Conservation (phyloP, 1,140 invertebrate species). For the Coptotermes formosanus region DNA sequence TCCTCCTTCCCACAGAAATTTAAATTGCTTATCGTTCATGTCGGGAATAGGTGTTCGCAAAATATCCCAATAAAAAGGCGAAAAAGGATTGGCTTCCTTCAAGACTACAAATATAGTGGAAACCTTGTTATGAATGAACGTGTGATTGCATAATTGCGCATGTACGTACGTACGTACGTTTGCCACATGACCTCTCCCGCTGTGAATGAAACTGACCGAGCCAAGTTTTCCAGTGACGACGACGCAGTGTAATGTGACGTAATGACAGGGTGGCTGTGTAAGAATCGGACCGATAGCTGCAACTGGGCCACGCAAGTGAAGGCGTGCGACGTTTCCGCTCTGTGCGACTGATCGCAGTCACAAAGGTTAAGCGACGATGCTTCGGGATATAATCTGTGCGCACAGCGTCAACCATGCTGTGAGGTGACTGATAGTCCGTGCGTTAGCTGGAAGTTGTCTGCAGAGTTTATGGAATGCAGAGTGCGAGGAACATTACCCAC, state of each 20-base stretch:
- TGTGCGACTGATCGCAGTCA: too few relatives aligned
- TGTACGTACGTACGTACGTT: background rate
- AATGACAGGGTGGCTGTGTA: background rate
- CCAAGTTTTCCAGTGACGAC: background rate
- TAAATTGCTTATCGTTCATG: background rate
- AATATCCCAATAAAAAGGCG: background rate
- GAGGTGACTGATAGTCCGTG: too few relatives aligned
- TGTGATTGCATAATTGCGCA: background rate
- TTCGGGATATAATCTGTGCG: too few relatives aligned
- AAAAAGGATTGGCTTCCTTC: background rate
- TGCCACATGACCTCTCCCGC: background rate
- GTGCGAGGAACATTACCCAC: too few relatives aligned
- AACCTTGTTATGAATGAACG: background rate
- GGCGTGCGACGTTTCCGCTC: too few relatives aligned
- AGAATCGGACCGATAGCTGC: background rate
- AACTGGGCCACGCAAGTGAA: background rate
- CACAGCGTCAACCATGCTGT: too few relatives aligned
- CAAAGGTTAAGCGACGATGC: too few relatives aligned
- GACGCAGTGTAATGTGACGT: too few relatives aligned
- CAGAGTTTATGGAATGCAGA: too few relatives aligned
- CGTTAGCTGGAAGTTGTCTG: too few relatives aligned
- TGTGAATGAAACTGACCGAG: background rate
- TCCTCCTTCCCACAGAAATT: background rate
- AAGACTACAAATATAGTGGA: background rate
- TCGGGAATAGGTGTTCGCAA: background rate